Evolutionary conservation across 2,888 invertebrate genomes (phyloP).

Genomic region (Drosophila yooni): DNA sequence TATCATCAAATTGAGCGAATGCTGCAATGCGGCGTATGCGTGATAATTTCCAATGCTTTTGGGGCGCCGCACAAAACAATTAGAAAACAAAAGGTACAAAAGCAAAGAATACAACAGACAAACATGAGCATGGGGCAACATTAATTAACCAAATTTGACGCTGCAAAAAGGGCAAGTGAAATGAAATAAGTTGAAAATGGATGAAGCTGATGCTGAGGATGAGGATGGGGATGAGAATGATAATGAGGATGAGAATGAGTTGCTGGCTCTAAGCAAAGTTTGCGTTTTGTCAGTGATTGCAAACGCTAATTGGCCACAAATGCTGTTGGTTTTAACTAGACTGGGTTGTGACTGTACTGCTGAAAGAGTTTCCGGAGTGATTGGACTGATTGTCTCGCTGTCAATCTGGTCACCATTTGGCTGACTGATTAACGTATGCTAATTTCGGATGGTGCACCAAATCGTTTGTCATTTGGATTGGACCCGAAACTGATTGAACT

Average conservation of each 20-base stretch:
- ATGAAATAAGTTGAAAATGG: neutral
- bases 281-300: constrained; percentile 55
- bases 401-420: neutral
- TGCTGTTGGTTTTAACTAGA: constrained; percentile 28
- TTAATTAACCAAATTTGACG: constrained; percentile 56
- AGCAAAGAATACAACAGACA: neutral
- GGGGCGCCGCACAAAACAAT: constrained; percentile 3
- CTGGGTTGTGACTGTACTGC: constrained; percentile 1
- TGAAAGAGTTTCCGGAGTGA: constrained; percentile 23
- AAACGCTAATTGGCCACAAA: constrained; percentile 52
- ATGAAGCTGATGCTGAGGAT: constrained; percentile 2
- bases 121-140: constrained; percentile 22
- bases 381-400: constrained; percentile 8
- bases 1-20: constrained; percentile 55
- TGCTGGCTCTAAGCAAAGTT: constrained; percentile 3
- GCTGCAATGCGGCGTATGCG: constrained; percentile 39
- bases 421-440: constrained; percentile 65
- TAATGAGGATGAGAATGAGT: neutral
- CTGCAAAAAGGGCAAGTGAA: constrained; percentile 17
- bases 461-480: constrained; percentile 42
- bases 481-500: constrained; percentile 27
- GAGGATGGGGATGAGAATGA: neutral
- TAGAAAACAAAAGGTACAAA: constrained; percentile 20
- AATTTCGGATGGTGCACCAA: constrained; percentile 46
- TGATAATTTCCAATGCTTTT: constrained; percentile 45